Evolutionary conservation across 2,797 vertebrate genomes (phyloP), one percentile per base, ranked within the genome.

Genomic region (Phyllotis vaccarum): DNA sequence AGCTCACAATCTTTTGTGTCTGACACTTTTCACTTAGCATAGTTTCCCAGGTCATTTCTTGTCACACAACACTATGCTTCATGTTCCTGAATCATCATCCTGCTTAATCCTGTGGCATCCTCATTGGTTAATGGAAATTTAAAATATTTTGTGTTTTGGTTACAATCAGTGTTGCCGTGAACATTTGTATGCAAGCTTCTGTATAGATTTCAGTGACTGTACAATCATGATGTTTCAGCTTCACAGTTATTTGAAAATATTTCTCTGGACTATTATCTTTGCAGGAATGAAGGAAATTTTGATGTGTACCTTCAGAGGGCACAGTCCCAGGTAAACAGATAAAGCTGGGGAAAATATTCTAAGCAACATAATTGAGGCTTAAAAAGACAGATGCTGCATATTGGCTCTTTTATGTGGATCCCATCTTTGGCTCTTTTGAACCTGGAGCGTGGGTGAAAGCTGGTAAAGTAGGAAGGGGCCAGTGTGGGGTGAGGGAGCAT

Each of bases 81-180:
- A 6, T 78, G 6, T 82, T 64, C 46, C n/a, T 37, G 9, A 37
- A 70, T 37, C n/a, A n/a, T 70, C 8, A 22, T 21, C 7, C 46
- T 29, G 21, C 16, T 78, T 21, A 34, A 56, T 81, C 27, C 6
- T 89, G 13, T 86, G 83, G 24, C 22, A 21, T 94, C 17, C 60
- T 78, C 62, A 90, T 46, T 62, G 78, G n/a, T 66, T 76, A 70
- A 40, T 95, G 22, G 49, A 79, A 21, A n/a, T 94, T 56, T 52
- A 17, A 13, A 3, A 89, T 94, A 6, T 81, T 94, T 91, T 72
- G 78, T 34, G 66, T 90, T 94, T 80, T 68, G n/a, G 1, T 80
- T 90, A 90, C 76, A 37, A 70, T 75, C 7, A 70, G 49, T 66
- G 22, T 5, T 76, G 7, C 37, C 66, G 21, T 93, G 27, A 88